Evolutionary conservation across 2,113 vertebrate genomes (phyloP), one percentile per base, ranked within the genome.

Genomic region (Leptobrachium leishanense): DNA sequence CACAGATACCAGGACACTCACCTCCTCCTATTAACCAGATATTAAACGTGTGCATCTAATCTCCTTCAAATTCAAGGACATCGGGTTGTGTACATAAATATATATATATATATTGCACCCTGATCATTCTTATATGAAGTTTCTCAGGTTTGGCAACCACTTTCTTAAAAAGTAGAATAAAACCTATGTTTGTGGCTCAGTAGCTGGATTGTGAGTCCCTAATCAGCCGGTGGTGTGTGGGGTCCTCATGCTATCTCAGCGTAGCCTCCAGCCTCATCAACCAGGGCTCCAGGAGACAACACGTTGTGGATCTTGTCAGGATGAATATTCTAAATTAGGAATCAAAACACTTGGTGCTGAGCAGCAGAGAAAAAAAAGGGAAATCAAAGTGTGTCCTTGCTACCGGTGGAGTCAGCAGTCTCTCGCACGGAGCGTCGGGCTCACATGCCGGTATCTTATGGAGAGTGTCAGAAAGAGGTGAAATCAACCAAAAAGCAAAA

Each of bases 321-420:
- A 73, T 73, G 70, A 62, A 79, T 79, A 73, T 73, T 79, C 63
- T 79, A 79, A 73, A 79, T 73, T 79, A 73, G 70, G 77, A 79
- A 72, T 72, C 69, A 79, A 79, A 79, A 73, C 77, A 72, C 72
- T 73, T 55, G 77, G 59, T 73, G 69, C 69, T 67, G 77, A 73
- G 70, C 64, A 73, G 62, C 46, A n/a, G n/a, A n/a, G n/a, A n/a
- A 67, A 43, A 73, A 73, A 73, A 31, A 70, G 67, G 12, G 67
- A 69, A 77, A 77, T 69, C 66, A 69, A 77, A 77, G 75, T 76
- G 55, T 71, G 76, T 53, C 68, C 68, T 78, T 78, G 68, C 72
- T 71, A 78, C 43, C 59, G 31, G 75, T 59, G 66, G 66, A 73
- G 69, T 79, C 77, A 65, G 69, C 77, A 73, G 69, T 79, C 77